phyloP scores from a whole-genome alignment of 2,113 vertebrate genomes.

The Eulemur rufifrons region DNA sequence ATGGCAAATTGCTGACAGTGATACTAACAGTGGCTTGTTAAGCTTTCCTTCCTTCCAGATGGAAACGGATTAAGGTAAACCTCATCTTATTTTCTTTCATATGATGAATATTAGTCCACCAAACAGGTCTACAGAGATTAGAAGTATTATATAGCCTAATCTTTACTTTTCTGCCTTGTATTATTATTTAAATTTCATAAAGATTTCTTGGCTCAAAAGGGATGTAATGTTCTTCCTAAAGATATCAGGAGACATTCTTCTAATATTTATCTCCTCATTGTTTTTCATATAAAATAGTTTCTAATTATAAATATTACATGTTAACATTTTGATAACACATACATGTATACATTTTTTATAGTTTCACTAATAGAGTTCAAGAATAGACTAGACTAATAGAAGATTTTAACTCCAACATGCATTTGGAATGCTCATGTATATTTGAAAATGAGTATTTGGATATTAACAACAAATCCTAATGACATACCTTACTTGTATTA shows the following conservation, averaged over 20 bases:
- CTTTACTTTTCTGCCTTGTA: neutral
- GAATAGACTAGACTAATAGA: neutral
- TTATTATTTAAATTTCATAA: slow-evolving; percentile 30
- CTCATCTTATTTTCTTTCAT: neutral
- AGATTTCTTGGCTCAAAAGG: neutral
- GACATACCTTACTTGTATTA: neutral
- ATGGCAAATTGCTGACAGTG: neutral
- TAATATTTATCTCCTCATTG: neutral
- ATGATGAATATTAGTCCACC: neutral
- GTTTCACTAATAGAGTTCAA: neutral
- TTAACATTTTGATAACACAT: neutral
- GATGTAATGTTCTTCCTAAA: neutral
- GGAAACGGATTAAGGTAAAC: neutral
- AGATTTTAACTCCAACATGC: neutral
- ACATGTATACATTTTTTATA: neutral
- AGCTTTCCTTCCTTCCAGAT: neutral
- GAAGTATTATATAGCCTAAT: neutral
- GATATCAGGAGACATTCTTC: neutral
- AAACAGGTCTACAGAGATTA: neutral
- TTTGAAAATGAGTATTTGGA: slow-evolving; percentile 16
- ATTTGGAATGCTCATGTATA: neutral
- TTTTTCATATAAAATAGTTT: slow-evolving; percentile 8
- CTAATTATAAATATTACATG: neutral
- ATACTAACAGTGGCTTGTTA: neutral
- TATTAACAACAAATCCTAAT: neutral